Evolutionary conservation across 2,797 vertebrate species (phyloP).

Genomic region (Adrianichthys oophorus): DNA sequence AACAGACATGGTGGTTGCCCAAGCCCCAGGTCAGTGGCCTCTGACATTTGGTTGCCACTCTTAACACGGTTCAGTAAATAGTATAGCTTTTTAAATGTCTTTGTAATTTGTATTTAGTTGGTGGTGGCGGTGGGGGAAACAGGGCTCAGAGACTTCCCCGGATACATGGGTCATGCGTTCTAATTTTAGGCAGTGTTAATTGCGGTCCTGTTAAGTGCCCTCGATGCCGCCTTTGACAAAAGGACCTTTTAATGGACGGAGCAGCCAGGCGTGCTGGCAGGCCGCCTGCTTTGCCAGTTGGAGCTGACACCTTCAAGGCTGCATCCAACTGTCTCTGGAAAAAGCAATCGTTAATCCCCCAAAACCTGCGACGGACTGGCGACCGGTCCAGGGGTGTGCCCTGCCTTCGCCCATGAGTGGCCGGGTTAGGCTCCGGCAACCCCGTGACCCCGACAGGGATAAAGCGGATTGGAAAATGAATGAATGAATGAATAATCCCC

Average conservation of each 20-base stretch:
- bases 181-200: conserved; percentile 84
- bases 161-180: conserved; percentile 47
- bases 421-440: too few species aligned
- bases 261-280: conserved; percentile 59
- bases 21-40: conserved; percentile 28
- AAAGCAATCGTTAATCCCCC: conserved; percentile 39
- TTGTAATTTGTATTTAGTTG: conserved; percentile 16
- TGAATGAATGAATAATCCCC: too few species aligned
- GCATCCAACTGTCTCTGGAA: conserved; percentile 36
- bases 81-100: conserved; percentile 16
- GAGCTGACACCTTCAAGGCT: conserved; percentile 75
- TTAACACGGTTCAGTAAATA: conserved; percentile 11
- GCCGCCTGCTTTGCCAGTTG: conserved; percentile 72
- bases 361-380: too few species aligned
- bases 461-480: too few species aligned
- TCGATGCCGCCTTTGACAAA: conserved; percentile 79
- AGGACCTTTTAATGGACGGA: conserved; percentile 62
- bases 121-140: background rate
- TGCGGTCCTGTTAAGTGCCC: conserved; percentile 79
- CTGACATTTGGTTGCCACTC: conserved; percentile 16
- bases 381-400: too few species aligned
- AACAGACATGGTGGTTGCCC: conserved; percentile 17
- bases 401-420: too few species aligned
- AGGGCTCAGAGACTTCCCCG: background rate
- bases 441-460: too few species aligned